Percentiles rank a stretch among this genome's conserved stretches.
Evolutionary conservation across 2,888 invertebrate species (phyloP).

Genomic region (Drosophila differens): DNA sequence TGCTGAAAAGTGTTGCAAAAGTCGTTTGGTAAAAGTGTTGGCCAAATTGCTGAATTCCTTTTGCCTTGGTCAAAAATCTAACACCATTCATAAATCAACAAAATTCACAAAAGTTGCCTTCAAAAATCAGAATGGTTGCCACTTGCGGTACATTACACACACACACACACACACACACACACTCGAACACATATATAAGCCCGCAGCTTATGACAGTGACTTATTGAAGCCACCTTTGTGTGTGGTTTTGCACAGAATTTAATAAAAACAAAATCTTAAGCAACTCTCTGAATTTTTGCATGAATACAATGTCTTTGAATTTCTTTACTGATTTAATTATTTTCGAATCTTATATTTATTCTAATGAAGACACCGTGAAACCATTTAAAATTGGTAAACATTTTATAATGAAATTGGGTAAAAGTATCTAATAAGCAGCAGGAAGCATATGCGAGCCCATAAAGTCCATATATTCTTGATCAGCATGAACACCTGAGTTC

Average conservation of each 20-base stretch:
- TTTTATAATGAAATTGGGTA: background rate
- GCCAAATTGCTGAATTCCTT: constrained; percentile 27
- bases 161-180: constrained; percentile 5
- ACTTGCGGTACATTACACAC: constrained; percentile 30
- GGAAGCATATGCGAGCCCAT: too few relatives aligned
- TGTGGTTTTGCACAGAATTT: constrained; percentile 58
- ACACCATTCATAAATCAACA: constrained; percentile 65
- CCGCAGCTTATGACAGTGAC: constrained; percentile 68
- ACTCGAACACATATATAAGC: constrained; percentile 16
- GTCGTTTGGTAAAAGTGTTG: constrained; percentile 35
- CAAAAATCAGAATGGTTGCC: constrained; percentile 50
- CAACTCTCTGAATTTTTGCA: background rate
- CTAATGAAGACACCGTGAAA: background rate
- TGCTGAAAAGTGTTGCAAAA: constrained; percentile 12
- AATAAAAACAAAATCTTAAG: constrained; percentile 51
- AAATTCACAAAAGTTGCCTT: constrained; percentile 66
- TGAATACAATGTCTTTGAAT: background rate
- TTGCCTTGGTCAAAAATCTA: constrained; percentile 29
- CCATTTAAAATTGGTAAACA: background rate
- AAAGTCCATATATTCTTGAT: too few relatives aligned
- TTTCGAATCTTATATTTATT: background rate
- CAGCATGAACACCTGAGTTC: too few relatives aligned
- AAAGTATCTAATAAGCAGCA: too few relatives aligned
- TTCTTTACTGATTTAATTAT: background rate
- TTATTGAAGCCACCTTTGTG: constrained; percentile 52